These are phyloP conservation scores for Uromys caudimaculatus DNA, from an alignment of 2,797 vertebrate species.

Conservation along the genomic window DNA sequence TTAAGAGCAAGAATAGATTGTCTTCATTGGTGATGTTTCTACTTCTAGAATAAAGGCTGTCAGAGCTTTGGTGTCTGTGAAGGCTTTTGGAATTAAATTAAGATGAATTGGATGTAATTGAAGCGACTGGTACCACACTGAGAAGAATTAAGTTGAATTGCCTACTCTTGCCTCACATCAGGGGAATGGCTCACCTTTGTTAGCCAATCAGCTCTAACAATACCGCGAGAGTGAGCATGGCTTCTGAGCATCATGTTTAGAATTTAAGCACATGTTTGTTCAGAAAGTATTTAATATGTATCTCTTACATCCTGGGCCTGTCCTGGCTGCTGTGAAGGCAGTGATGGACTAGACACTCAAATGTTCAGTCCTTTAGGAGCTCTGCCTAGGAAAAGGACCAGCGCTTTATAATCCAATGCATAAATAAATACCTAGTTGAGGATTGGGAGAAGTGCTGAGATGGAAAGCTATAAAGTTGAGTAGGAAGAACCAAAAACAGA, in stretches of 20 bases:
- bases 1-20: not conserved
- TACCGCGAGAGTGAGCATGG: not conserved
- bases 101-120: constrained; percentile 72
- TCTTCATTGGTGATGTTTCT: not conserved
- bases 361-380: not conserved
- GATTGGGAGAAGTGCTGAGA: not conserved
- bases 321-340: not conserved
- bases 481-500: constrained; percentile 24
- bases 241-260: constrained; percentile 33
- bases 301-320: not conserved
- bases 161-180: constrained; percentile 53
- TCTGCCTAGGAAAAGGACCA: not conserved
- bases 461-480: not conserved
- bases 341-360: not conserved
- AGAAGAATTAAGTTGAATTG: constrained; percentile 66
- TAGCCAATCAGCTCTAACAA: constrained; percentile 65
- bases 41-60: constrained; percentile 9
- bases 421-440: constrained; percentile 9
- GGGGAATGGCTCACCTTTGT: constrained; percentile 66
- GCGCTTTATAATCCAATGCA: not conserved
- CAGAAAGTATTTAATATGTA: not conserved
- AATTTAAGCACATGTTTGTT: constrained; percentile 21
- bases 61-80: constrained; percentile 44
- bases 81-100: constrained; percentile 72
- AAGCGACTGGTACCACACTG: constrained; percentile 49